Conservation (phyloP, 2,888 invertebrate genomes). For the Pseudococcus longispinus region DNA sequence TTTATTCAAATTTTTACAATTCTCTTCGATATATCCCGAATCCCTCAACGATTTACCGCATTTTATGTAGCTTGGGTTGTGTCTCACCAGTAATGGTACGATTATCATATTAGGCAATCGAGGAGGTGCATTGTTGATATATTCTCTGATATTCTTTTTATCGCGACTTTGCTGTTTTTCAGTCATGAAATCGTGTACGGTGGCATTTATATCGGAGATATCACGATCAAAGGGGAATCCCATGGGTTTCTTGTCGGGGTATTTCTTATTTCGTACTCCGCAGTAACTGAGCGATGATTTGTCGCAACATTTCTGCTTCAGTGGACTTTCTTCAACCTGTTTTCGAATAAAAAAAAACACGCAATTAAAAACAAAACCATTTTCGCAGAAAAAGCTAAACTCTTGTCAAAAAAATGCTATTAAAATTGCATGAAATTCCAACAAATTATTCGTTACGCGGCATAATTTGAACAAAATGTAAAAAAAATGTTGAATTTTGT, state of each 20-base stretch:
- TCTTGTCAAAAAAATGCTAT: too few species aligned
- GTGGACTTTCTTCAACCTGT: not conserved
- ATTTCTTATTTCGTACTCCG: slow-evolving; percentile 77
- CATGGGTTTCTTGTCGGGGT: slow-evolving; percentile 83
- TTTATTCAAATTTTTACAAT: not conserved
- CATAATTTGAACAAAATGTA: too few species aligned
- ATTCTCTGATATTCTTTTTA: not conserved
- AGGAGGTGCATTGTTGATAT: not conserved
- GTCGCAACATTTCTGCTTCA: not conserved
- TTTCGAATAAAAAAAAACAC: not conserved
- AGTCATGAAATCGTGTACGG: not conserved
- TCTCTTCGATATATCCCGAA: not conserved
- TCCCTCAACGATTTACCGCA: not conserved
- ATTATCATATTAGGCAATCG: not conserved
- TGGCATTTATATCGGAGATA: not conserved
- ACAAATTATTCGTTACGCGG: too few species aligned
- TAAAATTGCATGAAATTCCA: too few species aligned
- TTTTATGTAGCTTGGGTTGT: not conserved
- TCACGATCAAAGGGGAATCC: slow-evolving; percentile 81
- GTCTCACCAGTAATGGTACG: not conserved
- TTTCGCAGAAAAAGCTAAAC: too few species aligned
- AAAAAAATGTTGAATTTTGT: not conserved
- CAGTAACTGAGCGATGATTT: slow-evolving; percentile 69
- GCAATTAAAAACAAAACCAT: too few species aligned
- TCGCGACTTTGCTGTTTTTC: not conserved